Percentiles rank a stretch among this genome's conserved stretches.
Evolutionary conservation across 2,113 vertebrate genomes (phyloP).

Genomic region (Riparia riparia): DNA sequence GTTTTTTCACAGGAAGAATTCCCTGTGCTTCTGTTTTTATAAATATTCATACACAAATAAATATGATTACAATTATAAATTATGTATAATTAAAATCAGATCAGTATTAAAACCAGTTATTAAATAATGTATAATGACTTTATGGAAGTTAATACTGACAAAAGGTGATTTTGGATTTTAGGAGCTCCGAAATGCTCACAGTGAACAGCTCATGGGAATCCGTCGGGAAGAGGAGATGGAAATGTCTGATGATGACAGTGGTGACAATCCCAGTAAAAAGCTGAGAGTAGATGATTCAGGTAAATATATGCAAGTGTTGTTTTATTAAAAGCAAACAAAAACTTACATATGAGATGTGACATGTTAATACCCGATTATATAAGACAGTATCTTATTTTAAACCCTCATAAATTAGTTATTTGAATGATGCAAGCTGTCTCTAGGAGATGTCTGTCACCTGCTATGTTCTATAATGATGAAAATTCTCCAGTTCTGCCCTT

Average conservation of each 20-base stretch:
- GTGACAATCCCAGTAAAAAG: slow-evolving; percentile 87
- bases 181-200: slow-evolving; percentile 95
- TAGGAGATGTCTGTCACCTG: slow-evolving; percentile 31
- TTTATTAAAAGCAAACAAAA: background rate
- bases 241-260: slow-evolving; percentile 93
- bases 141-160: slow-evolving; percentile 1
- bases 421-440: slow-evolving; percentile 37
- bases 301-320: slow-evolving; percentile 38
- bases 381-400: slow-evolving; percentile 47
- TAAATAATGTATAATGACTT: background rate
- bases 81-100: background rate
- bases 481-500: slow-evolving; percentile 24
- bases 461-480: background rate
- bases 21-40: background rate
- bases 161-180: slow-evolving; percentile 73
- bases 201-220: slow-evolving; percentile 96
- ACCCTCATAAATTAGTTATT: slow-evolving; percentile 36
- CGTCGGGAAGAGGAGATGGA: slow-evolving; percentile 96
- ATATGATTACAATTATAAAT: slow-evolving; percentile 22
- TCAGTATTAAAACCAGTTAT: background rate
- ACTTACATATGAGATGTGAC: background rate
- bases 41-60: slow-evolving; percentile 24
- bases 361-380: background rate
- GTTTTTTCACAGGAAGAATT: background rate
- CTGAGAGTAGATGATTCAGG: slow-evolving; percentile 87